phyloP scores from a whole-genome alignment of 1,140 invertebrate species.

The Conus ventricosus region DNA sequence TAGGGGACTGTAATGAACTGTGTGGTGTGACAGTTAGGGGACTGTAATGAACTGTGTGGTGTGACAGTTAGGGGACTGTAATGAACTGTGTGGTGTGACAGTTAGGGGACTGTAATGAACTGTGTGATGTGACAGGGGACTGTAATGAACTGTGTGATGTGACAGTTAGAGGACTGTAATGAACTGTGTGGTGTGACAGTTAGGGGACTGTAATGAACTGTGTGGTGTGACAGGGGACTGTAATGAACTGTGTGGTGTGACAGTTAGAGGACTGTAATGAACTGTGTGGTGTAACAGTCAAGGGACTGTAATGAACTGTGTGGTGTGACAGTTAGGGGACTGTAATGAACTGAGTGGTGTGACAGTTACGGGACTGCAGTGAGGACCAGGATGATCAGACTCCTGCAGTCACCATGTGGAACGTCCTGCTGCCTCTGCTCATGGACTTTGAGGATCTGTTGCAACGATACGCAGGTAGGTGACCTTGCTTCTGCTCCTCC shows the following conservation, averaged over 20 bases:
- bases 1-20: too few species aligned
- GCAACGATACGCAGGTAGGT: slow-evolving; percentile 61
- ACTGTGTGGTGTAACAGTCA: too few species aligned
- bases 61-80: too few species aligned
- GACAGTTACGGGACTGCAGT: slow-evolving; percentile 48
- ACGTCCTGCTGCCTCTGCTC: slow-evolving; percentile 61
- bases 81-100: not conserved
- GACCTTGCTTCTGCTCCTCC: not conserved
- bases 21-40: too few species aligned
- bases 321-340: not conserved
- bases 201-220: too few species aligned
- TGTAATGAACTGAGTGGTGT: not conserved
- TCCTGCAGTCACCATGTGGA: slow-evolving; percentile 64
- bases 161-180: too few species aligned
- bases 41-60: too few species aligned
- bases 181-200: too few species aligned
- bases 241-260: too few species aligned
- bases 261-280: too few species aligned
- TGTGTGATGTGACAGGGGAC: slow-evolving; percentile 46
- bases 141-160: too few species aligned
- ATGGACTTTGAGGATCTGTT: slow-evolving; percentile 67
- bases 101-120: slow-evolving; percentile 50
- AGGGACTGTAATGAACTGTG: not conserved
- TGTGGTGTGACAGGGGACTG: too few species aligned
- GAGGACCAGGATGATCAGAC: slow-evolving; percentile 53